Percentiles rank a stretch among this genome's conserved stretches.
These are phyloP conservation scores for Leptodactylus fuscus DNA, from an alignment of 2,113 vertebrate genomes.

Conservation along the genomic window DNA sequence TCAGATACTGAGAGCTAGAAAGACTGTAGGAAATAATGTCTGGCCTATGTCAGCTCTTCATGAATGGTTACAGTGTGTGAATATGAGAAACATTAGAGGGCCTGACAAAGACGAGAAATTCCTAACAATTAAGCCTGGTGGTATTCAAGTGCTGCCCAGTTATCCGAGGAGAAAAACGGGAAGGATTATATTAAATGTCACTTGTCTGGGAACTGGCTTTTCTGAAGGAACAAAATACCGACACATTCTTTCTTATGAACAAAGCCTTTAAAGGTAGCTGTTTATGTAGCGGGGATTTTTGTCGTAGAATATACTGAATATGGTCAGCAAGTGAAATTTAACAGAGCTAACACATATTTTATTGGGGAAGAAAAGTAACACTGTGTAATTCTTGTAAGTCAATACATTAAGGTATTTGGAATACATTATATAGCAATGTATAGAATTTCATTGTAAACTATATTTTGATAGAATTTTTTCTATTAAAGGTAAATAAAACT, in stretches of 20 bases:
- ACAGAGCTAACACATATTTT: not conserved
- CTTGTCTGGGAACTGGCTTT: constrained; percentile 23
- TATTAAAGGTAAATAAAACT: no score
- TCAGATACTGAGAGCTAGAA: constrained; percentile 26
- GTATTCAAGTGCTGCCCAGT: constrained; percentile 59
- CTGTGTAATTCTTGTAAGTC: not conserved
- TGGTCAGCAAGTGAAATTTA: not conserved
- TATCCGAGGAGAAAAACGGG: constrained; percentile 61
- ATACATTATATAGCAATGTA: not conserved
- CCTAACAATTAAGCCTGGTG: constrained; percentile 7
- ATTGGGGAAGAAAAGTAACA: not conserved
- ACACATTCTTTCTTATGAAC: not conserved
- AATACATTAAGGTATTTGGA: not conserved
- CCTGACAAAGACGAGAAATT: constrained; percentile 26
- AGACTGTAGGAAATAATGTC: constrained; percentile 13
- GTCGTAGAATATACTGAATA: constrained; percentile 12
- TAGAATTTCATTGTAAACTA: not conserved
- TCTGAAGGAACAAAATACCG: constrained; percentile 44
- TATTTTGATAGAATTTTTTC: not conserved
- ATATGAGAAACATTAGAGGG: constrained; percentile 48
- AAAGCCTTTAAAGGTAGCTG: constrained; percentile 47
- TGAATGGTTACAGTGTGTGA: constrained; percentile 58
- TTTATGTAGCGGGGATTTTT: constrained; percentile 6
- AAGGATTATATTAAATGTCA: constrained; percentile 61
- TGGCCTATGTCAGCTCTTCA: constrained; percentile 57